Evolutionary conservation across 2,113 vertebrate genomes (phyloP).

Genomic region (Catharus fuscescens): DNA sequence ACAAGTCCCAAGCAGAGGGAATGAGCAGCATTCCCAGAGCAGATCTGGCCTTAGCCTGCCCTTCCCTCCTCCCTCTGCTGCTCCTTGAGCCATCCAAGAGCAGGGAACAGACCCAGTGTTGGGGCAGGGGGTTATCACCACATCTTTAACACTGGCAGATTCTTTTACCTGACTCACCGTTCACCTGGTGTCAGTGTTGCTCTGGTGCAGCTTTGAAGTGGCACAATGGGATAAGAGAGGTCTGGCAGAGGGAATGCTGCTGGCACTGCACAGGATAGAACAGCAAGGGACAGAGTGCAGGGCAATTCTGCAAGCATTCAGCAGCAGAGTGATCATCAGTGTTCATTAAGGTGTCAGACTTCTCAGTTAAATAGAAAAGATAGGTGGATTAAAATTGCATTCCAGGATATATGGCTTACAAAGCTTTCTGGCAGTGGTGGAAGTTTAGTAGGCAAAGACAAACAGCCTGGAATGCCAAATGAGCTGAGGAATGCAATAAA

Average conservation of each 20-base stretch:
- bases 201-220: background rate
- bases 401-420: background rate
- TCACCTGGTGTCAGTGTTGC: background rate
- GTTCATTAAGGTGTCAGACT: background rate
- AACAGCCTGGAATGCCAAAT: background rate
- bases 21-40: background rate
- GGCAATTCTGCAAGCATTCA: background rate
- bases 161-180: background rate
- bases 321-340: background rate
- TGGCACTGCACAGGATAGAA: background rate
- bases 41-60: background rate
- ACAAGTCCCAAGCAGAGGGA: background rate
- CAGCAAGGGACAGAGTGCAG: background rate
- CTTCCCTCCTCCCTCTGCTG: background rate
- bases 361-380: background rate
- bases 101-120: background rate
- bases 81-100: background rate
- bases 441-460: background rate
- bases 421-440: background rate
- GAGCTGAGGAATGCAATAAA: background rate
- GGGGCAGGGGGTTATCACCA: background rate
- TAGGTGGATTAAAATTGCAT: background rate
- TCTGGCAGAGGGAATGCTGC: background rate
- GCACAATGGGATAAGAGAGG: background rate
- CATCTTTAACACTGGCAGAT: fast-evolving